Percentiles rank a stretch among this genome's conserved stretches.
Conservation (phyloP, 2,113 vertebrate genomes). For the Daboia siamensis region DNA sequence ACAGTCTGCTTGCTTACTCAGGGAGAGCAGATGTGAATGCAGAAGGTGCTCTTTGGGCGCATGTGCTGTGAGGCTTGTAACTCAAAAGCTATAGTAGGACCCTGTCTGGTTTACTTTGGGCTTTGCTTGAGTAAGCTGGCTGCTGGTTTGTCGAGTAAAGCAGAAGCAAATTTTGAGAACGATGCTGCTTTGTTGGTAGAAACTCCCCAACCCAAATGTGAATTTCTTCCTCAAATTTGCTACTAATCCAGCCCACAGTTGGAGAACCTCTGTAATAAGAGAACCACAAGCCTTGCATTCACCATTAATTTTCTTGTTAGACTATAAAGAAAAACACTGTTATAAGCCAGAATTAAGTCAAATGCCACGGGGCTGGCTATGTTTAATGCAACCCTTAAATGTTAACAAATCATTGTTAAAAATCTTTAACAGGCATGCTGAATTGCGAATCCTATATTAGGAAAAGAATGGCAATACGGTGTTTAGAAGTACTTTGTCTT, state of each 20-base stretch:
- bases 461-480: constrained; percentile 70
- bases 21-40: background rate
- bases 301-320: background rate
- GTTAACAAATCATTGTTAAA: background rate
- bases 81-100: background rate
- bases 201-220: background rate
- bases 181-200: background rate
- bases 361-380: too few relatives aligned
- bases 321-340: background rate
- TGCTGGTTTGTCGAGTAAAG: background rate
- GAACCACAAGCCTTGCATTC: background rate
- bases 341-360: background rate
- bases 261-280: background rate
- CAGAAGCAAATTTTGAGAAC: background rate
- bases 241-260: background rate
- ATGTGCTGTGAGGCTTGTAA: background rate
- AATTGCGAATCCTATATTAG: constrained; percentile 53
- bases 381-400: background rate
- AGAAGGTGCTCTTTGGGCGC: too few relatives aligned
- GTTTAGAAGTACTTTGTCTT: constrained; percentile 74
- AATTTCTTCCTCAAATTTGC: background rate
- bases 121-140: background rate
- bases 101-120: background rate
- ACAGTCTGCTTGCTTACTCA: background rate
- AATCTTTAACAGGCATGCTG: constrained; percentile 69